phyloP scores from a whole-genome alignment of 2,797 vertebrate species.

The Echiichthys vipera region DNA sequence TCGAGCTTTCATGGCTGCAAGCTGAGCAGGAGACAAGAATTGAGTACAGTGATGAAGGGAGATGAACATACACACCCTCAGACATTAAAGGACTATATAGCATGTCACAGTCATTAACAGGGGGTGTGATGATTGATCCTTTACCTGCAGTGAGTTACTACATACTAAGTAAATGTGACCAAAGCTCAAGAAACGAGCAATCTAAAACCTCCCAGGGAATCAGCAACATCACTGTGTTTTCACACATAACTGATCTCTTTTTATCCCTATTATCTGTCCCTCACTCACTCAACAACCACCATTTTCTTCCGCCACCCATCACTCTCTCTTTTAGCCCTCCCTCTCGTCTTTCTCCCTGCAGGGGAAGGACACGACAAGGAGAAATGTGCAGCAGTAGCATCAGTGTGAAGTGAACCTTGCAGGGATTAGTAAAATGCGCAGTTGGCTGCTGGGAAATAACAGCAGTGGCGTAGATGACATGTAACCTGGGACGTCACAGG shows the following conservation, averaged over 20 bases:
- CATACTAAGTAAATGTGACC: conserved; percentile 21
- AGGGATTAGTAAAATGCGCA: conserved; percentile 30
- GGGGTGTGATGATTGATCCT: conserved; percentile 13
- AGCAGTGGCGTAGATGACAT: conserved; percentile 25
- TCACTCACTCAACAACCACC: conserved; percentile 5
- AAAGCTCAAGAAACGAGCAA: not conserved
- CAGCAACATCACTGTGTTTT: not conserved
- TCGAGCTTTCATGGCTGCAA: conserved; percentile 30
- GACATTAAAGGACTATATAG: not conserved
- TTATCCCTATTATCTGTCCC: conserved; percentile 14
- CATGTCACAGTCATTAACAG: conserved; percentile 23
- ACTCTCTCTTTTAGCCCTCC: not conserved
- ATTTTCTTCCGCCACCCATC: conserved; percentile 6
- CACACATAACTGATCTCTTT: conserved; percentile 2
- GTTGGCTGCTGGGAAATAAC: conserved; percentile 28
- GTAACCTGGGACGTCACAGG: conserved; percentile 39
- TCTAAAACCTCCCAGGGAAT: conserved; percentile 2
- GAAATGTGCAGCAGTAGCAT: conserved; percentile 42
- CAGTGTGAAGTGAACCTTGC: conserved; percentile 32
- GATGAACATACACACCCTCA: conserved; percentile 16
- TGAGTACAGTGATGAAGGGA: conserved; percentile 18
- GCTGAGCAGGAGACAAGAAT: conserved; percentile 17
- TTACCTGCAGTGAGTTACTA: conserved; percentile 7
- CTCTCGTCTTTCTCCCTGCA: conserved; percentile 19
- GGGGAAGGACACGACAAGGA: conserved; percentile 64